phyloP scores from a whole-genome alignment of 2,797 vertebrate genomes.

The Sparidentex hasta region DNA sequence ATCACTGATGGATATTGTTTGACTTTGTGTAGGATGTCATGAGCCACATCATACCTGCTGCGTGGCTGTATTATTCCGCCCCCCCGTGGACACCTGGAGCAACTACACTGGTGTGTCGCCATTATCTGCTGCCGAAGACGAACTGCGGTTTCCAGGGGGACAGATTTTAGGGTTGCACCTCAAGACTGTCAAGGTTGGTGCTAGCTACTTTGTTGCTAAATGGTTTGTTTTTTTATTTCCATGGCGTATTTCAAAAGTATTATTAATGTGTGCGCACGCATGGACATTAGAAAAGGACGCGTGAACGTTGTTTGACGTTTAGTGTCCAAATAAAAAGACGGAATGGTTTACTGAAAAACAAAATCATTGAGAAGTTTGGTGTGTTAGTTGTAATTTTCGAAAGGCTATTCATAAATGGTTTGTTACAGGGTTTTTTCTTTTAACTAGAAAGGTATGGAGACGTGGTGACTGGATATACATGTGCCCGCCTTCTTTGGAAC shows the following conservation, averaged over 20 bases:
- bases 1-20: background rate
- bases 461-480: background rate
- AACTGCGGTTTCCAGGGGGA: slow-evolving; percentile 67
- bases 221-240: background rate
- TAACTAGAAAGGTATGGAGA: background rate
- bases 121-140: background rate
- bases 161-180: slow-evolving; percentile 67
- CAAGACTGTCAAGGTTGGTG: slow-evolving; percentile 64
- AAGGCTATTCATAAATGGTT: background rate
- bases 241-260: background rate
- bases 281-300: background rate
- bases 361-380: background rate
- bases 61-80: slow-evolving; percentile 28
- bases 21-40: background rate
- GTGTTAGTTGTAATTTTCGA: background rate
- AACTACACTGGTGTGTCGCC: slow-evolving; percentile 7
- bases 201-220: background rate
- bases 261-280: accelerated
- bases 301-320: background rate
- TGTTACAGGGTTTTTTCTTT: background rate
- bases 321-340: background rate
- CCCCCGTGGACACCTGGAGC: slow-evolving; percentile 17
- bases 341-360: background rate
- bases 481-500: background rate
- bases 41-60: background rate